phyloP scores from a whole-genome alignment of 2,113 vertebrate genomes.

The cattle (Bos taurus) region ARS-UCD2.0 NC_037348.1:51016001-51016500 shows the following conservation, averaged over 20 bases:
- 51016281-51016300: not conserved
- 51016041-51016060: not conserved
- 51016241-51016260: not conserved
- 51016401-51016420: not conserved
- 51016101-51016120: not conserved
- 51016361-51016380: not conserved
- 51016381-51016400: not conserved
- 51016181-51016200: not conserved
- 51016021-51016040: not conserved
- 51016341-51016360: not conserved
- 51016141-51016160: not conserved
- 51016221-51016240: not conserved
- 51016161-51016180: not conserved
- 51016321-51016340: not conserved
- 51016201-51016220: not conserved
- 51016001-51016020: not conserved
- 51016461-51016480: not conserved
- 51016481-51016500: not conserved
- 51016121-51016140: fast-evolving
- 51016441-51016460: not conserved
- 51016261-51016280: not conserved
- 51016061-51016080: not conserved
- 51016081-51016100: not conserved
- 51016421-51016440: not conserved
- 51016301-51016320: not conserved